Evolutionary conservation across 2,888 invertebrate genomes (phyloP).

Genomic region (Syrphus vitripennis): DNA sequence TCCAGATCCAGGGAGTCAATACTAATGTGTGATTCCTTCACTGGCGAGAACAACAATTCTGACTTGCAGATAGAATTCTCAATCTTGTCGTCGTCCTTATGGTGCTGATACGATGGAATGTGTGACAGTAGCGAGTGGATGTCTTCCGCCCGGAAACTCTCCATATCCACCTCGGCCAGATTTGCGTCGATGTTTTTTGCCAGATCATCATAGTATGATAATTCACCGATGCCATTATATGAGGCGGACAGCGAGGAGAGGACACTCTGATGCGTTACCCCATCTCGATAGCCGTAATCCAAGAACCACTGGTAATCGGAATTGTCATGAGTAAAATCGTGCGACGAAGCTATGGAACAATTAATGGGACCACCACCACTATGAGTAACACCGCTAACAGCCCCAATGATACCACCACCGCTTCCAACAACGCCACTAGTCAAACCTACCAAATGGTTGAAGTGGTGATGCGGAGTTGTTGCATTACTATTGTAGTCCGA

Average conservation of each 20-base stretch:
- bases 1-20: constrained; percentile 96
- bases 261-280: constrained; percentile 89
- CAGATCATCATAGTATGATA: constrained; percentile 91
- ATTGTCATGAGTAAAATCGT: constrained; percentile 91
- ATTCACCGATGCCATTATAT: constrained; percentile 87
- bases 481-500: constrained; percentile 81
- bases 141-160: constrained; percentile 95
- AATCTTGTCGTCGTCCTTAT: constrained; percentile 81
- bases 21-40: constrained; percentile 91
- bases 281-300: constrained; percentile 93
- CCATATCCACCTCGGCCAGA: constrained; percentile 97
- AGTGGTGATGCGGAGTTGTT: constrained; percentile 77
- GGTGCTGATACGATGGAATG: constrained; percentile 88
- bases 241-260: constrained; percentile 91
- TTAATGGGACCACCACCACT: constrained; percentile 76
- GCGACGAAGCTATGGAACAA: constrained; percentile 81
- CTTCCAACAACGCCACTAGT: constrained; percentile 72
- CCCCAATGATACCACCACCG: constrained; percentile 35
- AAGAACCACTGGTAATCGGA: constrained; percentile 96
- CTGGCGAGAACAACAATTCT: constrained; percentile 94
- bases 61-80: constrained; percentile 96
- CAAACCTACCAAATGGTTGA: constrained; percentile 75
- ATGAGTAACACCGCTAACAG: constrained; percentile 45
- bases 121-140: constrained; percentile 92
- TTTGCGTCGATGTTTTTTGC: constrained; percentile 95